phyloP scores from a whole-genome alignment of 1,140 invertebrate species.

The Drosophila guanche region DNA sequence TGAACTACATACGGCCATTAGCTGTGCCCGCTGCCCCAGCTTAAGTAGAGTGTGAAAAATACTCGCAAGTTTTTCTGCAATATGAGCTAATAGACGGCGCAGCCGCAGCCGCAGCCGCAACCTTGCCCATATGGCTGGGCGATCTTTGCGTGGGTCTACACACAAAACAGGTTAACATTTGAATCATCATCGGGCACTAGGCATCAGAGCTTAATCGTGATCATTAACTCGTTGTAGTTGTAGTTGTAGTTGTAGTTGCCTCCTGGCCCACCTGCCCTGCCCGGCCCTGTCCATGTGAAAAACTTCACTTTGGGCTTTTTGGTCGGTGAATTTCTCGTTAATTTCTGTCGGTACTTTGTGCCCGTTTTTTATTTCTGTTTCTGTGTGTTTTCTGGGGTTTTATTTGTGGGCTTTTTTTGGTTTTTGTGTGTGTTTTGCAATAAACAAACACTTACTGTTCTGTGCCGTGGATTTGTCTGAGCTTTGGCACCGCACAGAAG shows the following conservation, averaged over 20 bases:
- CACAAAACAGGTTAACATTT: slow-evolving; percentile 54
- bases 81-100: slow-evolving; percentile 60
- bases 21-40: slow-evolving; percentile 25
- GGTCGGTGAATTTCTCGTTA: slow-evolving; percentile 30
- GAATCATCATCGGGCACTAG: slow-evolving; percentile 23
- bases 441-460: slow-evolving; percentile 74
- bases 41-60: slow-evolving; percentile 76
- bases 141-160: slow-evolving; percentile 52
- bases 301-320: slow-evolving; percentile 9
- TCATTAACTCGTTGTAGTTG: slow-evolving; percentile 28
- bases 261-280: not conserved
- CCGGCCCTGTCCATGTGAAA: not conserved
- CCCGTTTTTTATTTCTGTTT: slow-evolving; percentile 16
- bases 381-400: not conserved
- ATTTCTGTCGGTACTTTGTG: slow-evolving; percentile 33
- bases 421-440: slow-evolving; percentile 58
- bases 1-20: slow-evolving; percentile 60
- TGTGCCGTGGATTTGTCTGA: slow-evolving; percentile 38
- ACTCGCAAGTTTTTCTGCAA: slow-evolving; percentile 43
- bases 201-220: slow-evolving; percentile 24
- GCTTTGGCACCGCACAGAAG: slow-evolving; percentile 30
- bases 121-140: slow-evolving; percentile 46
- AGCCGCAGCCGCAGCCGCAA: slow-evolving; percentile 57
- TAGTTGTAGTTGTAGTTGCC: slow-evolving; percentile 13
- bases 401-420: slow-evolving; percentile 29